Base-by-base conservation (phyloP, 2,888 invertebrate species). In the Galerucella pusilla region DNA sequence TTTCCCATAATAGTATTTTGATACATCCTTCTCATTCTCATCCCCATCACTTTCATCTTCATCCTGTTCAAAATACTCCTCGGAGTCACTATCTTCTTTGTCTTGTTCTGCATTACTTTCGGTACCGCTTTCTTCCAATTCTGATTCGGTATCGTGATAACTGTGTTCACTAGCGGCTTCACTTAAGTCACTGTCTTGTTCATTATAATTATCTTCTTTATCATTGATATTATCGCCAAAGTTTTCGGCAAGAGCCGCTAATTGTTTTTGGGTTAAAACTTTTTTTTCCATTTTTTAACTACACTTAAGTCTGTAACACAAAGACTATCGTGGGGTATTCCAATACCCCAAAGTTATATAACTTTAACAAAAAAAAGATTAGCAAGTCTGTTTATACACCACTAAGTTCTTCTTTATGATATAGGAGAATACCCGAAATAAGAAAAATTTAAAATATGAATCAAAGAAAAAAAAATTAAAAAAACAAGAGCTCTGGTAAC, bases 131-230 rank as follows among this genome's bases (percentile, higher is more conserved):
- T 63, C 63, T 63, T 63, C 10, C 7, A 63, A 63, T 63, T 25
- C 20, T 63, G 63, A 63, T 11, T 11, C 63, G 1, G 20, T 63
- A 63, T 63, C 63, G 28, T 16, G 63, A 63, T 63, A 16, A 63
- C 28, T 63, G 25, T 63, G 14, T 63, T 63, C 63, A 63, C 35
- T 35, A 63, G 63, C 12, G 12, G 11, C 42, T 0, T 49, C 12
- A 49, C 12, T 49, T 49, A 49, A 49, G 63, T 63, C 63, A 63
- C 63, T 63, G 25, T 63, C 20, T 28, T 20, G 63, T 63, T 63
- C 35, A 63, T 25, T 63, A 63, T 25, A 63, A 63, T 63, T 14
- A 35, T 63, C 20, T 25, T 63, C 63, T 11, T 11, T 3, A 63
- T 63, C 28, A 25, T 42, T 63, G 16, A 63, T 7, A 25, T 25